A percentile compares a stretch with the other conserved stretches of the same genome.
These are phyloP conservation scores for Didymodactylos carnosus DNA, from an alignment of 2,888 invertebrate species.

Conservation along the genomic window DNA sequence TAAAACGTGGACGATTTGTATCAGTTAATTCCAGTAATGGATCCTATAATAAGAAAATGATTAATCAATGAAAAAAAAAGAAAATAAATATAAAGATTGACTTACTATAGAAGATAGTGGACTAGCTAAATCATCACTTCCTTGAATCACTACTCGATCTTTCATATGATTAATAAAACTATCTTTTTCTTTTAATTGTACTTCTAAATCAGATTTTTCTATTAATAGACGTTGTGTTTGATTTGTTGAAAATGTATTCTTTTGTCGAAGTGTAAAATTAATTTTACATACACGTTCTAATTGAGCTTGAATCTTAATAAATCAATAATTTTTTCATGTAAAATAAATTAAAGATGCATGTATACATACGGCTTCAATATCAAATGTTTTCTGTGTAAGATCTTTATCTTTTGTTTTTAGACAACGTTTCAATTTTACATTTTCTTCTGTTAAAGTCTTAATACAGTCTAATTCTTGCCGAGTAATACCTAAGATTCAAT, in stretches of 20 bases:
- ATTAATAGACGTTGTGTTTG: constrained; percentile 61
- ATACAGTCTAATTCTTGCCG: constrained; percentile 41
- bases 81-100: neutral
- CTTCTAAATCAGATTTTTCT: constrained; percentile 70
- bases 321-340: neutral
- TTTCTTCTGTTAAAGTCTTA: constrained; percentile 58
- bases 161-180: constrained; percentile 55
- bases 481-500: neutral
- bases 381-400: constrained; percentile 55
- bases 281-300: constrained; percentile 63
- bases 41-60: constrained; percentile 10
- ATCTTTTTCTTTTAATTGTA: constrained; percentile 71
- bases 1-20: constrained; percentile 54
- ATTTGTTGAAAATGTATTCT: constrained; percentile 43
- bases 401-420: constrained; percentile 61
- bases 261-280: constrained; percentile 65
- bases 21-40: neutral
- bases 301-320: constrained; percentile 58
- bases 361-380: constrained; percentile 67
- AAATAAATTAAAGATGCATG: neutral
- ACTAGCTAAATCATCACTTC: neutral
- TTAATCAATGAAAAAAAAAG: neutral
- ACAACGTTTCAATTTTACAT: constrained; percentile 71
- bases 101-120: neutral
- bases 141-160: constrained; percentile 23